Conservation (phyloP, 2,888 invertebrate genomes). For the Lordiphosa andalusiaca region DNA sequence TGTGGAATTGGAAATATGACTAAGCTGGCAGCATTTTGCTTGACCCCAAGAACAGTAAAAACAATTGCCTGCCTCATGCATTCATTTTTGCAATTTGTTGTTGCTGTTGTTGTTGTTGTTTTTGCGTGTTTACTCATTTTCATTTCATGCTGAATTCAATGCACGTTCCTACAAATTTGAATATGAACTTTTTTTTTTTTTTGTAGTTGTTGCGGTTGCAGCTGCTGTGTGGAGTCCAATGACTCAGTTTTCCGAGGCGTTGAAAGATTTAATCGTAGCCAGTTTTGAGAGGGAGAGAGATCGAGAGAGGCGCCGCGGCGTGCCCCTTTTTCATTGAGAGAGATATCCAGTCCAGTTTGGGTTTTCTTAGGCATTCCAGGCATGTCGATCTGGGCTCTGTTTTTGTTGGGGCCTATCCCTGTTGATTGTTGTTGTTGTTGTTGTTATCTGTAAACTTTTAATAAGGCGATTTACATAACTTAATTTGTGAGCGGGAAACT, state of each 20-base stretch:
- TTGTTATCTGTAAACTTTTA: constrained; percentile 7
- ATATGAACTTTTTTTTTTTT: constrained; percentile 61
- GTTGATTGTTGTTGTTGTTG: neutral
- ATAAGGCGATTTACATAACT: constrained; percentile 3
- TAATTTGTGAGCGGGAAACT: constrained; percentile 3
- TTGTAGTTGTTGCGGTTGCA: constrained; percentile 29
- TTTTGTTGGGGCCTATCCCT: constrained; percentile 18
- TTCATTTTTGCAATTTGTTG: constrained; percentile 27
- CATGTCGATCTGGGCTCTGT: constrained; percentile 1
- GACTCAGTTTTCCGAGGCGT: constrained; percentile 71
- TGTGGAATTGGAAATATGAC: constrained; percentile 64
- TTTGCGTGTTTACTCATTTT: constrained; percentile 68
- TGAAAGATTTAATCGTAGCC: constrained; percentile 70
- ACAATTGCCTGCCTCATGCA: constrained; percentile 47
- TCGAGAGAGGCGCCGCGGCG: neutral
- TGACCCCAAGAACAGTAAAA: constrained; percentile 45
- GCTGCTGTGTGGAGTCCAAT: constrained; percentile 43
- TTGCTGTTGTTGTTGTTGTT: no score
- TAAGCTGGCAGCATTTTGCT: constrained; percentile 52
- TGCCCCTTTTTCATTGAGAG: constrained; percentile 6
- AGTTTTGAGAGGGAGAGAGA: constrained; percentile 8
- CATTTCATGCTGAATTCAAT: constrained; percentile 60
- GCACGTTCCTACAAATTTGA: constrained; percentile 76
- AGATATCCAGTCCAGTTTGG: constrained; percentile 28
- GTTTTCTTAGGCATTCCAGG: constrained; percentile 30